Percentiles rank a stretch among this genome's conserved stretches.
phyloP scores from a whole-genome alignment of 2,797 vertebrate genomes.

The Steatocranus sp. region DNA sequence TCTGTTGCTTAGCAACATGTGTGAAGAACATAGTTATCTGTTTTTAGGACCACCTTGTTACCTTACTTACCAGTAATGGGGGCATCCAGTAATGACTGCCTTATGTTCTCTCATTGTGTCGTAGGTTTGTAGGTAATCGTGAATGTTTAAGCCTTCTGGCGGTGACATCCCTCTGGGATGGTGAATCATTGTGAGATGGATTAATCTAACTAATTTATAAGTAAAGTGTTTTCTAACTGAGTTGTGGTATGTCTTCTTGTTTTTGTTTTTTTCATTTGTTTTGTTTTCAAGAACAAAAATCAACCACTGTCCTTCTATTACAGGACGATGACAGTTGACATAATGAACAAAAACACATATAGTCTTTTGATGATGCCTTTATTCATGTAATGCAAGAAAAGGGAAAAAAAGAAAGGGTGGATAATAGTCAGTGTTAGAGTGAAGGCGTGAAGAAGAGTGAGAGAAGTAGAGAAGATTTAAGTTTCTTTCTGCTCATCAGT shows the following conservation, averaged over 20 bases:
- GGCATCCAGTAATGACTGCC: slow-evolving; percentile 52
- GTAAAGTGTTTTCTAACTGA: slow-evolving; percentile 74
- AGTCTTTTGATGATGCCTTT: slow-evolving; percentile 66
- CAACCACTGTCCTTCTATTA: not conserved
- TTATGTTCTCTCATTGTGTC: slow-evolving; percentile 59
- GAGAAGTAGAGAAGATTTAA: slow-evolving; percentile 7
- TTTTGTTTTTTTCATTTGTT: not conserved
- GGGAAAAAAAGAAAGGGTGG: not conserved
- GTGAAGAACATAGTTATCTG: slow-evolving; percentile 56
- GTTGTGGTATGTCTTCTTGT: not conserved
- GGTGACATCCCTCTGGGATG: slow-evolving; percentile 38
- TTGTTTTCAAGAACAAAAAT: not conserved
- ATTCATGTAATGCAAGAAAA: slow-evolving; percentile 34
- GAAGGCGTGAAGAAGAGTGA: not conserved
- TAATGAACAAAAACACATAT: slow-evolving; percentile 1
- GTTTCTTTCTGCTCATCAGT: slow-evolving; percentile 2
- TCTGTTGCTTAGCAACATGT: slow-evolving; percentile 68
- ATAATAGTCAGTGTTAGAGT: not conserved
- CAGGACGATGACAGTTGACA: rapidly evolving
- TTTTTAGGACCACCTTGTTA: slow-evolving; percentile 54
- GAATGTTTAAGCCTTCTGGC: slow-evolving; percentile 57
- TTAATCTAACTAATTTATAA: slow-evolving; percentile 67
- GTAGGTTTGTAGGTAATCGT: slow-evolving; percentile 53
- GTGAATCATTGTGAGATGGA: slow-evolving; percentile 62
- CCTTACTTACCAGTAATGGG: slow-evolving; percentile 48